Conservation (phyloP, 2,113 vertebrate species). For the Alligator mississippiensis region DNA sequence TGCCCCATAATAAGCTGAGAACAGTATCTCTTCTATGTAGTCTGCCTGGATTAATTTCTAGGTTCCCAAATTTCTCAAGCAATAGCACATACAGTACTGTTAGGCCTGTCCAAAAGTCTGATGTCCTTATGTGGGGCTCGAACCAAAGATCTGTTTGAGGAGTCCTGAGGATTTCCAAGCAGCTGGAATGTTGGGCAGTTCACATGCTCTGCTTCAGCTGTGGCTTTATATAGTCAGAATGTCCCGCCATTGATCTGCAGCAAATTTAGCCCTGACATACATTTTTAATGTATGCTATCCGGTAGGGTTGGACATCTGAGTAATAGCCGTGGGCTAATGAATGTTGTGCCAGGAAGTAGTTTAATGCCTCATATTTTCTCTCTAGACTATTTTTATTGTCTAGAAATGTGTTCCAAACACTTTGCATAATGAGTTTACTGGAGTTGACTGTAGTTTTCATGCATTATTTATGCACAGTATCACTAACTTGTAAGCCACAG, state of each 20-base stretch:
- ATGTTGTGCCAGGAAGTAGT: constrained; percentile 49
- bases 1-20: background rate
- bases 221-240: constrained; percentile 67
- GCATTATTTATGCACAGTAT: background rate
- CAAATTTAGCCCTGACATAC: constrained; percentile 49
- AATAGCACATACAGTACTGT: background rate
- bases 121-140: background rate
- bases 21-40: background rate
- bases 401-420: background rate
- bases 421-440: background rate
- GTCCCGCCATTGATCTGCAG: constrained; percentile 26
- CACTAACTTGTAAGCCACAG: background rate
- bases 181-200: constrained; percentile 56
- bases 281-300: constrained; percentile 57
- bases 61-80: background rate
- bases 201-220: background rate
- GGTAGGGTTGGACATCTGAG: background rate
- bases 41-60: background rate
- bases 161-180: constrained; percentile 51
- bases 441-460: constrained; percentile 3
- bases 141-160: constrained; percentile 9
- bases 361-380: constrained; percentile 48
- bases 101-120: background rate
- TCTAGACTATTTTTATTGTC: constrained; percentile 53
- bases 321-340: constrained; percentile 48